phyloP scores from a whole-genome alignment of 2,888 invertebrate genomes.

The Rhagonycha fulva region DNA sequence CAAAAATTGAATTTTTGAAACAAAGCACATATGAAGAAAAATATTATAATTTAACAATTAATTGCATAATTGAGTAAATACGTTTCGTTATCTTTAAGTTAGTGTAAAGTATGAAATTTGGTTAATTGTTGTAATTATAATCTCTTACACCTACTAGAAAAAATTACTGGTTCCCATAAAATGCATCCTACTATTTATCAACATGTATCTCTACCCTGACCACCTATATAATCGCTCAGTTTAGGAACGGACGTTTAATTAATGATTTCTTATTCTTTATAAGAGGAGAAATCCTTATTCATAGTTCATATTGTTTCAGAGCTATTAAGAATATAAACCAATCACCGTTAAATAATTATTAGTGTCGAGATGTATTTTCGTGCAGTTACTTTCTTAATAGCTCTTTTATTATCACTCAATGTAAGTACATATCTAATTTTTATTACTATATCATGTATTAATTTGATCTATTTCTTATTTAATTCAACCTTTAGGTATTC shows the following conservation, averaged over 20 bases:
- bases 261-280: constrained; percentile 8
- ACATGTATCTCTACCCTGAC: neutral
- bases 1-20: neutral
- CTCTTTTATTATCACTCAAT: neutral
- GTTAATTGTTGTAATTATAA: neutral
- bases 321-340: neutral
- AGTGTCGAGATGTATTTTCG: neutral
- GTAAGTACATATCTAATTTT: neutral
- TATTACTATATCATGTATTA: neutral
- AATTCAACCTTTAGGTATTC: neutral
- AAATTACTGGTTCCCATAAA: neutral
- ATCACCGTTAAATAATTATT: neutral
- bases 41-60: too few species aligned
- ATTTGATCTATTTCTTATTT: neutral
- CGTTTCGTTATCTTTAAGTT: neutral
- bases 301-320: neutral
- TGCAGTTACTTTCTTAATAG: neutral
- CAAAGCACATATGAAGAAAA: too few species aligned
- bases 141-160: neutral
- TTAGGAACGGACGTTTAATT: neutral
- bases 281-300: neutral
- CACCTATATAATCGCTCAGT: constrained; percentile 1
- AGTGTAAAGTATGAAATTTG: neutral
- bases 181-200: constrained; percentile 9
- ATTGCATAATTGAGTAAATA: neutral